Evolutionary conservation across 2,797 vertebrate species (phyloP), one percentile per base, ranked within the genome.

Genomic region (Fundulus diaphanus): DNA sequence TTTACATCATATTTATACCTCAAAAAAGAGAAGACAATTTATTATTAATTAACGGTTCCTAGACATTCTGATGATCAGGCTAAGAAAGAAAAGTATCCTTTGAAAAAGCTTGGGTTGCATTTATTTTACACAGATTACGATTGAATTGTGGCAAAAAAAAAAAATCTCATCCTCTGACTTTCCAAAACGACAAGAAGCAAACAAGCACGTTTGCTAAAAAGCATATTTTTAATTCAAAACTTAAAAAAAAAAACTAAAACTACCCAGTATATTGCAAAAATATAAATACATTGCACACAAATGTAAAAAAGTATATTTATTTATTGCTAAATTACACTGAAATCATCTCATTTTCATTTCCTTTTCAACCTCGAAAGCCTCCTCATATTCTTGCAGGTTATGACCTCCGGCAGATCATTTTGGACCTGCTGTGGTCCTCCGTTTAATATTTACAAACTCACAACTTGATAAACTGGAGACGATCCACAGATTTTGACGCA

Each of bases 401-500:
- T 63, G 35, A 65, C 6, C 61, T 65, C 22, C 33, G 16, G 9
- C 16, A 20, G 7, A 52, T 66, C 48, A 42, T 42, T 13, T 67
- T 24, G 35, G 42, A 61, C 71, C 46, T 73, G 59, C 24, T 35
- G 6, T 11, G 7, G 0, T 46, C n/a, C 27, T 42, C 63, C 8
- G n/a, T 46, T 54, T 68, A n/a, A 37, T 31, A 12, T 67, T 74
- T 75, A 24, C 40, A 44, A 69, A 59, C 11, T 59, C 33, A 18
- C 57, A 42, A 18, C 31, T 71, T 66, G 65, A 81, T 57, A 65
- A 72, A 48, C 31, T 51, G 49, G 48, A 74, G 48, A 54, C 11
- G 18, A 65, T 37, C 46, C 72, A 68, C 73, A 56, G 51, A 70
- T 65, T 76, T 68, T 63, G 44, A 46, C 24, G 69, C 42, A 40